Conservation (phyloP, 2,888 invertebrate genomes). For the Ophonus ardosiacus region DNA sequence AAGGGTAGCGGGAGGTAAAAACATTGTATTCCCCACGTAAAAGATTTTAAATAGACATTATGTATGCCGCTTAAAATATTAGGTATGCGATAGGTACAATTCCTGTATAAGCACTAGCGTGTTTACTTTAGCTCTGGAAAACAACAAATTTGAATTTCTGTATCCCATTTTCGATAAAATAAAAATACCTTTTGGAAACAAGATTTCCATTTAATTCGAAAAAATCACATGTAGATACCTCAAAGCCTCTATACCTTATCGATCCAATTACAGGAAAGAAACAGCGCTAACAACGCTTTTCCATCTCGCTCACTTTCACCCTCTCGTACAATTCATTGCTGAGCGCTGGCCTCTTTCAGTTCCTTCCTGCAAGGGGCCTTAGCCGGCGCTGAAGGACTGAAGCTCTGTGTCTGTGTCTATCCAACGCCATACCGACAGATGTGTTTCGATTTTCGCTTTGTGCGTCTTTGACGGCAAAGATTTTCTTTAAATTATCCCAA, state of each 20-base stretch:
- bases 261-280: conserved; percentile 32
- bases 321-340: conserved; percentile 21
- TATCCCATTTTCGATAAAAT: neutral
- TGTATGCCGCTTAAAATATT: no score
- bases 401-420: neutral
- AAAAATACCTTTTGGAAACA: neutral
- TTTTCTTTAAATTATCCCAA: conserved; percentile 23
- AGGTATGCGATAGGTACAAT: no score
- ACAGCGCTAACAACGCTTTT: conserved; percentile 2
- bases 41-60: no score
- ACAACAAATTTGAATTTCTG: neutral
- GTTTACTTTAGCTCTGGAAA: neutral
- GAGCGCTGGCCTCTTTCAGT: conserved; percentile 4
- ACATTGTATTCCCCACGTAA: no score
- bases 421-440: neutral
- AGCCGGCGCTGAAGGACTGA: neutral
- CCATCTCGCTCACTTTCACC: conserved; percentile 30
- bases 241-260: conserved; percentile 15
- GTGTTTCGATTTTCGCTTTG: conserved; percentile 42
- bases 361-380: neutral
- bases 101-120: neutral
- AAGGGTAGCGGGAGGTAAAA: no score
- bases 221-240: conserved; percentile 1
- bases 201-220: neutral
- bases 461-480: neutral